Evolutionary conservation across 2,888 invertebrate genomes (phyloP), one percentile per base, ranked within the genome.

Genomic region (Philereme vetulata): DNA sequence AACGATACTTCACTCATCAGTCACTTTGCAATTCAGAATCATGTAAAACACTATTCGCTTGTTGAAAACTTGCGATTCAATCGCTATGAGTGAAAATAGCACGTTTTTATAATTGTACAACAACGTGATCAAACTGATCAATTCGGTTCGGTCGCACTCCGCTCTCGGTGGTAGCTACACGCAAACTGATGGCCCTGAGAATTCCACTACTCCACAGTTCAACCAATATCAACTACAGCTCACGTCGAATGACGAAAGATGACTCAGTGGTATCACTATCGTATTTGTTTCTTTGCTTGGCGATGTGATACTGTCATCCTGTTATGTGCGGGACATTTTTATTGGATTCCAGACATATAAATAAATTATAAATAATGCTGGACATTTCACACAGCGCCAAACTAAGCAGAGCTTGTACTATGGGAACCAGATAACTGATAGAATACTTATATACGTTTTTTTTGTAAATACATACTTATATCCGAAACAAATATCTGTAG

Each of bases 1-100:
- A 86, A 75, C 71, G 85, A 82, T 79, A 87, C 82, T 76, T 87
- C 87, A 87, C 86, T 88, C 90, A 90, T 91, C 79, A 86, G 89
- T 85, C 84, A 85, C 81, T 83, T 80, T 77, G 67, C 78, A 78
- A 81, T 73, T 76, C 59, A 72, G 43, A 58, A 47, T 49, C 33
- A 21, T 50, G 45, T n/a, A 56, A 61, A 60, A 61, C 60, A 52
- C 51, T 40, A 81, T 72, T 8, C n/a, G 40, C 35, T 52, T 51
- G 51, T 57, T 44, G 6, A 45, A 53, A 48, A 43, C 48, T 51
- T 0, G 21, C 46, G 33, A 47, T 44, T 80, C 77, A 75, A 72
- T 75, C 60, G 73, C 80, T 72, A 75, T 71, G 78, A 74, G 78
- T 74, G 78, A 80, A 85, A 84, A 86, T 86, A 85, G 75, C 75